These are phyloP conservation scores for Drosophila rellima DNA, from an alignment of 2,888 invertebrate genomes.

Conservation along the genomic window DNA sequence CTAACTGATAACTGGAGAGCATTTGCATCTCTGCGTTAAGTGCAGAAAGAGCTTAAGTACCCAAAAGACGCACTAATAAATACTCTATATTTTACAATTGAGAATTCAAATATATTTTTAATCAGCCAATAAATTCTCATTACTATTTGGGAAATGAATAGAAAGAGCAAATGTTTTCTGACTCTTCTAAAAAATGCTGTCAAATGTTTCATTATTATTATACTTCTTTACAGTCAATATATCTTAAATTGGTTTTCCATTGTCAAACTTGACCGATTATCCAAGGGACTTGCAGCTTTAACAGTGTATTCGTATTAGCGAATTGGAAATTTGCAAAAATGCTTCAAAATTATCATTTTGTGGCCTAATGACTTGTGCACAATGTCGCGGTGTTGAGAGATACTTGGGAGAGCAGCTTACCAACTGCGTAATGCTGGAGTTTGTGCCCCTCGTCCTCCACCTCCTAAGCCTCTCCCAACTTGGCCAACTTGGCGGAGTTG, in stretches of 20 bases:
- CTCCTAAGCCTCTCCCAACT: slow-evolving; percentile 21
- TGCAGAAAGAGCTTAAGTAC: not conserved
- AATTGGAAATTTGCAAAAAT: slow-evolving; percentile 65
- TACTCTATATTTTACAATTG: slow-evolving; percentile 20
- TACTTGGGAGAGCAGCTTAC: slow-evolving; percentile 32
- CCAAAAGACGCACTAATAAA: slow-evolving; percentile 1
- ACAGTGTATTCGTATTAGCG: slow-evolving; percentile 43
- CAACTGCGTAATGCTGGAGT: slow-evolving; percentile 20
- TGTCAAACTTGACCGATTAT: not conserved
- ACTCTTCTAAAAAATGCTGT: too few species aligned
- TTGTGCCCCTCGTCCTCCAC: not conserved
- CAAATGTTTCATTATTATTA: too few species aligned
- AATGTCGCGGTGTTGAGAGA: slow-evolving; percentile 59
- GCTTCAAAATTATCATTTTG: slow-evolving; percentile 67
- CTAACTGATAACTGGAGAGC: slow-evolving; percentile 46
- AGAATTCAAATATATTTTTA: not conserved
- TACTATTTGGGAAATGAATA: too few species aligned
- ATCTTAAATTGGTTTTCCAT: not conserved
- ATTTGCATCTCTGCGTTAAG: slow-evolving; percentile 35
- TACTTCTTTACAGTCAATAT: too few species aligned
- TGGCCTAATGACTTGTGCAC: slow-evolving; percentile 74
- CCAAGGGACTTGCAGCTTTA: not conserved
- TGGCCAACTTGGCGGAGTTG: slow-evolving; percentile 36
- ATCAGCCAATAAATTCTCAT: too few species aligned
- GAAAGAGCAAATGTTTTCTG: too few species aligned